Percentiles rank a stretch among this genome's conserved stretches.
phyloP scores from a whole-genome alignment of 2,888 invertebrate genomes.

The Loripinus fragilis region DNA sequence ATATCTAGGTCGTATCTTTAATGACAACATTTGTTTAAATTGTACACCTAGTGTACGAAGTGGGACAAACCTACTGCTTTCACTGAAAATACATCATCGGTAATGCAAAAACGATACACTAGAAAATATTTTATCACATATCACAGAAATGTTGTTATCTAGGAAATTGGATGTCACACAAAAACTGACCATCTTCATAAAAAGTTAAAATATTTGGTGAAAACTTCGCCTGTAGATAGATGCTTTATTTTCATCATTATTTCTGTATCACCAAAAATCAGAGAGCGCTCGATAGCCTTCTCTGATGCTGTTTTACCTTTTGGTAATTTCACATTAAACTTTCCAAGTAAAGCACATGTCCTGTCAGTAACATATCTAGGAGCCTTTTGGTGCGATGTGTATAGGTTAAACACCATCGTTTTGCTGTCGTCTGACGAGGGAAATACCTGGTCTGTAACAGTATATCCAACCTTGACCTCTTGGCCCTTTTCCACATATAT shows the following conservation, averaged over 20 bases:
- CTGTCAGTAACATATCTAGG: conserved; percentile 47
- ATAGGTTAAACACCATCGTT: conserved; percentile 39
- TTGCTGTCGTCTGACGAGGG: conserved; percentile 39
- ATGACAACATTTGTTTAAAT: too few relatives aligned
- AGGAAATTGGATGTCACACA: too few relatives aligned
- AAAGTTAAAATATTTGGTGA: conserved; percentile 33
- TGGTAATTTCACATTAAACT: conserved; percentile 46
- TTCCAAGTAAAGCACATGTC: conserved; percentile 43
- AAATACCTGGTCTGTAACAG: conserved; percentile 29
- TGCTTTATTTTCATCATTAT: conserved; percentile 38
- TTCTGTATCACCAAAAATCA: conserved; percentile 63
- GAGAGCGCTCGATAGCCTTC: conserved; percentile 44
- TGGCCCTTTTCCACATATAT: conserved; percentile 47
- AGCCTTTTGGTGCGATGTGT: conserved; percentile 36
- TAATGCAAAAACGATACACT: too few relatives aligned
- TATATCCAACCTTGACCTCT: conserved; percentile 32
- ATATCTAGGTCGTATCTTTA: too few relatives aligned
- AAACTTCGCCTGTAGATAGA: conserved; percentile 6
- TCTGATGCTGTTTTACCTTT: conserved; percentile 21
- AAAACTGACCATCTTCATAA: too few relatives aligned
- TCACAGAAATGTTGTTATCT: too few relatives aligned
- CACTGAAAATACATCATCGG: too few relatives aligned
- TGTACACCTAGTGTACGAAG: too few relatives aligned
- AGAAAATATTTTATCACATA: too few relatives aligned
- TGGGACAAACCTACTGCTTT: too few relatives aligned